A percentile compares a stretch with the other conserved stretches of the same genome.
These are phyloP conservation scores for Melanostoma mellinum DNA, from an alignment of 2,888 invertebrate species.

Conservation along the genomic window DNA sequence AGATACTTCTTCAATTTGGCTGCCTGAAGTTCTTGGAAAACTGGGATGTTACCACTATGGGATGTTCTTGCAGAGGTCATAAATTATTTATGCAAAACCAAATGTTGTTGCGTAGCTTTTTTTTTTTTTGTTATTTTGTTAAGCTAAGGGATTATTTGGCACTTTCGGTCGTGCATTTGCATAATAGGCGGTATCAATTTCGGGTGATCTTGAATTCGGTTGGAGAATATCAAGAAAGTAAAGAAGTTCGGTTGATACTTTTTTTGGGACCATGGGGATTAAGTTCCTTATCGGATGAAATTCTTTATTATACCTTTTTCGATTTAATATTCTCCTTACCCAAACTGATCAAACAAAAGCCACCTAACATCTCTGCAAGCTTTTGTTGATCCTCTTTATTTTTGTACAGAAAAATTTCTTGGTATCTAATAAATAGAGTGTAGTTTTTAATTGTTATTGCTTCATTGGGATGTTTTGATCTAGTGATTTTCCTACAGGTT, in stretches of 20 bases:
- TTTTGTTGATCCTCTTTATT: no score
- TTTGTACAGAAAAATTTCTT: no score
- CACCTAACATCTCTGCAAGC: no score
- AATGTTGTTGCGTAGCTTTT: constrained; percentile 34
- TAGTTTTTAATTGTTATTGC: no score
- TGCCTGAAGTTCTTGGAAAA: constrained; percentile 39
- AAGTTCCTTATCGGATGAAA: neutral
- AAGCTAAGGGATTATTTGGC: constrained; percentile 37
- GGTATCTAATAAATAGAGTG: no score
- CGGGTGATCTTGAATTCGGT: constrained; percentile 12
- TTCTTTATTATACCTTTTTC: no score
- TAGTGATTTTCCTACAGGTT: no score
- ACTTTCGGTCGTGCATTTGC: constrained; percentile 55
- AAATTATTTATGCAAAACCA: constrained; percentile 64
- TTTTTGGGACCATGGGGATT: neutral
- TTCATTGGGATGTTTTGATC: no score
- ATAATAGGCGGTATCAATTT: constrained; percentile 59
- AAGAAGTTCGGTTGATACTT: constrained; percentile 5
- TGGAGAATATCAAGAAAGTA: constrained; percentile 18
- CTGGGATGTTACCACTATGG: constrained; percentile 10
- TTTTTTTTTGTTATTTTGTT: constrained; percentile 2
- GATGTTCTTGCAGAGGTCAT: constrained; percentile 20
- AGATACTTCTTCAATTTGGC: neutral
- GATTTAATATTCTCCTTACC: no score
- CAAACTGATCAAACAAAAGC: no score